phyloP scores from a whole-genome alignment of 2,797 vertebrate genomes.

The Acropternis orthonyx region DNA sequence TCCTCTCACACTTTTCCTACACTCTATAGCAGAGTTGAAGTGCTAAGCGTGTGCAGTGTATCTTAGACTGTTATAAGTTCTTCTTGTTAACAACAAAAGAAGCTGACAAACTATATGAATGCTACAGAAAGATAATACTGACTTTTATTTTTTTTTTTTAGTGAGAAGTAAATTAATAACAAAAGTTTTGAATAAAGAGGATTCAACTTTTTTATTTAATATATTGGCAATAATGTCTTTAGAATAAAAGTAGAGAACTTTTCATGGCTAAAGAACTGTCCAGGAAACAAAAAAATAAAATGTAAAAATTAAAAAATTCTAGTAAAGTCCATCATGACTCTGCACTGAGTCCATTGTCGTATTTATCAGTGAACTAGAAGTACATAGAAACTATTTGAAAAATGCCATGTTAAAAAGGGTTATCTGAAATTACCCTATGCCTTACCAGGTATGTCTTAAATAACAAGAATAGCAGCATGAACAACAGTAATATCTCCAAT shows the following conservation, averaged over 20 bases:
- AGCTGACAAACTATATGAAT: not conserved
- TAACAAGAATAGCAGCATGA: not conserved
- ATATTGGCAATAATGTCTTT: not conserved
- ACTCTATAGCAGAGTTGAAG: not conserved
- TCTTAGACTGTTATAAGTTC: not conserved
- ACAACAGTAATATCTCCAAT: not conserved
- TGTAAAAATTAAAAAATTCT: not conserved
- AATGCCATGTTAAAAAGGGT: not conserved
- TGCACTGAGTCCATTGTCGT: not conserved
- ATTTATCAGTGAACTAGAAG: not conserved
- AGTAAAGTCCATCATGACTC: not conserved
- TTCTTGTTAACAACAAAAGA: not conserved
- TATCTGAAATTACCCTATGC: not conserved
- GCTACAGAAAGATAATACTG: not conserved
- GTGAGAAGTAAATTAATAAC: not conserved
- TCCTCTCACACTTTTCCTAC: not conserved
- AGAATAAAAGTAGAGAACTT: not conserved
- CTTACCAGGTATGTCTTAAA: not conserved
- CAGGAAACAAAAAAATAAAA: not conserved
- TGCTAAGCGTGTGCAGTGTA: not conserved
- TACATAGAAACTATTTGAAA: not conserved
- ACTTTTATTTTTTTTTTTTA: not conserved
- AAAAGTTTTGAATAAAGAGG: not conserved
- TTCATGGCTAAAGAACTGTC: not conserved
- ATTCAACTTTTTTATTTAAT: not conserved